Base-by-base conservation (phyloP, 1,140 invertebrate species). In the Pentalonia nigronervosa region DNA sequence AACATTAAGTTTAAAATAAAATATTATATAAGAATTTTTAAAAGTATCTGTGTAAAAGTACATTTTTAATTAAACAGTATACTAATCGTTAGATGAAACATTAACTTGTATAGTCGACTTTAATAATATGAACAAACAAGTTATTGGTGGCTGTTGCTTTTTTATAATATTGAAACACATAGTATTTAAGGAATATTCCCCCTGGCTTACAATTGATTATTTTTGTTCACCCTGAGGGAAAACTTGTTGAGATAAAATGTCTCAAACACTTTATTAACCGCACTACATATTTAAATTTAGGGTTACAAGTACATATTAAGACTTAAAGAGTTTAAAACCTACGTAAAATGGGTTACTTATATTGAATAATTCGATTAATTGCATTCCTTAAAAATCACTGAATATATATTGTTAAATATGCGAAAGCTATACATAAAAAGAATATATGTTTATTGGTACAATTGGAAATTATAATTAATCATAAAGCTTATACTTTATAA, bases 321-420 rank as follows among this genome's bases (percentile, higher is more conserved):
- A 67, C 60, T 67, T 30, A n/a, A 14, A 67, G 30, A n/a, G 30
- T 11, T 67, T 14, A 67, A 60, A 4, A 30, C 25, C 25, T 60
- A 60, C 25, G 25, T 67, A 9, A 67, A 67, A 0, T 67, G 30
- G 11, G 30, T 67, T 67, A 67, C 3, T 4, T 0, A 67, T 67
- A 30, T n/a, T 67, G 30, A 60, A 60, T 0, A 60, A n/a, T 67
- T 67, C 11, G 3, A 67, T 67, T n/a, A 14, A 67, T 67, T n/a
- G 11, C 14, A 11, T 60, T 30, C 56, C 30, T 11, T 11, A 30
- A 67, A 67, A 30, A 30, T 30, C 11, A 11, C 11, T 67, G 11
- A n/a, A n/a, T n/a, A n/a, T 76, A 76, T 76, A 76, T 76, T 76
- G n/a, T 76, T 76, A 76, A 76, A 7, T 67, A 76, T 76, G 60